Conservation (phyloP, 2,797 vertebrate species). For the Amblyraja radiata region DNA sequence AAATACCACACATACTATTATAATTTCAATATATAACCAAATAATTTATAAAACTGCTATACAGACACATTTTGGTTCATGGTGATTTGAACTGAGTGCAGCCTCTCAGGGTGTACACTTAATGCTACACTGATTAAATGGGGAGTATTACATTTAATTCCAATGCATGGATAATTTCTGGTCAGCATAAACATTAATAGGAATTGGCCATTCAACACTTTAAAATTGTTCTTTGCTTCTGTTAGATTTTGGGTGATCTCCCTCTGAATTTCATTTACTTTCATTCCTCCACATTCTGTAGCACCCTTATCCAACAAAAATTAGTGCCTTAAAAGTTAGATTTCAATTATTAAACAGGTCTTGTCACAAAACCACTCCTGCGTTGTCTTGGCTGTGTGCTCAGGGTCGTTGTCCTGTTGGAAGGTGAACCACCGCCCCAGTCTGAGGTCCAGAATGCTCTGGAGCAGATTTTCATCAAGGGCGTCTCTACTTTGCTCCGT, state of each 20-base stretch:
- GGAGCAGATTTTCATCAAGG: no score
- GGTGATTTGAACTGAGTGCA: constrained; percentile 9
- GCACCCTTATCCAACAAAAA: background rate
- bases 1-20: background rate
- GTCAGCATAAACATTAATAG: background rate
- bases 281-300: background rate
- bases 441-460: no score
- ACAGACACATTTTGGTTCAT: constrained; percentile 2
- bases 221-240: background rate
- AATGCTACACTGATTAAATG: background rate
- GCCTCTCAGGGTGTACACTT: background rate
- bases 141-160: constrained; percentile 23
- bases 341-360: no score
- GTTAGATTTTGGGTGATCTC: background rate
- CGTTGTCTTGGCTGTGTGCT: no score
- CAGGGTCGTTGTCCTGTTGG: no score
- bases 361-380: no score
- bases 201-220: background rate
- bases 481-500: no score
- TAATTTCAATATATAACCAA: constrained; percentile 12
- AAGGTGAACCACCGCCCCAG: no score
- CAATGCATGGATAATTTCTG: background rate
- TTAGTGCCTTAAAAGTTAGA: background rate
- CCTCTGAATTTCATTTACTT: background rate
- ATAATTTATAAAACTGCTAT: background rate